Evolutionary conservation across 2,888 invertebrate genomes (phyloP).

Genomic region (Mesorhabditis belari): DNA sequence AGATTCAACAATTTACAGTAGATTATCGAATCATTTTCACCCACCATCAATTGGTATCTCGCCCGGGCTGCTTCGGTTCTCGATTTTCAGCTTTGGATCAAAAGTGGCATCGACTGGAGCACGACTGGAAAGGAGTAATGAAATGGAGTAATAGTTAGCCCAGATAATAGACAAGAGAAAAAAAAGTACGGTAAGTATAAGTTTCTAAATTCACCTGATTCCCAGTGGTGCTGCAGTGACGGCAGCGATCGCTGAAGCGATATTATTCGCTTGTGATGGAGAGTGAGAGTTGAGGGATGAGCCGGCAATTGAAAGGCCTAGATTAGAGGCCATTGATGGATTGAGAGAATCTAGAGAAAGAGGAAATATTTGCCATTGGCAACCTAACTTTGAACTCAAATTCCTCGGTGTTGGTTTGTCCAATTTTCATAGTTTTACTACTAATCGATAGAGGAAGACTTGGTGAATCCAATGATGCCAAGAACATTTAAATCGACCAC

Average conservation of each 20-base stretch:
- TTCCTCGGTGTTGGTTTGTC: too few relatives aligned
- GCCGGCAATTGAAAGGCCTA: too few relatives aligned
- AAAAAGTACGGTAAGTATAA: not conserved
- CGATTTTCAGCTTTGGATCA: not conserved
- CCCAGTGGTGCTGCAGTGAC: not conserved
- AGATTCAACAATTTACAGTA: not conserved
- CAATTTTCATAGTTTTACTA: too few relatives aligned
- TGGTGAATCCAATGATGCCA: too few relatives aligned
- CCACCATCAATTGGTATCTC: not conserved
- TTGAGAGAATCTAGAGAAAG: too few relatives aligned
- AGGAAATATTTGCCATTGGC: too few relatives aligned
- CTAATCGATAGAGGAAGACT: too few relatives aligned
- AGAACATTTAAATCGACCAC: too few relatives aligned
- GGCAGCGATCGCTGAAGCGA: not conserved
- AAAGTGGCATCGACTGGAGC: not conserved
- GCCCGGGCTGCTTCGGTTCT: too few relatives aligned
- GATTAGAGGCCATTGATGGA: too few relatives aligned
- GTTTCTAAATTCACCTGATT: not conserved
- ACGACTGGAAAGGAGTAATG: not conserved
- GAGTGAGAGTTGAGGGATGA: too few relatives aligned
- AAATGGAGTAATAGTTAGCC: not conserved
- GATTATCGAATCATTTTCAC: not conserved
- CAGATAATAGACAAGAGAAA: not conserved
- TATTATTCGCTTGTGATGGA: not conserved
- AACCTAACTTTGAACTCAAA: too few relatives aligned